phyloP scores from a whole-genome alignment of 2,113 vertebrate species.

The Hystrix brachyura region DNA sequence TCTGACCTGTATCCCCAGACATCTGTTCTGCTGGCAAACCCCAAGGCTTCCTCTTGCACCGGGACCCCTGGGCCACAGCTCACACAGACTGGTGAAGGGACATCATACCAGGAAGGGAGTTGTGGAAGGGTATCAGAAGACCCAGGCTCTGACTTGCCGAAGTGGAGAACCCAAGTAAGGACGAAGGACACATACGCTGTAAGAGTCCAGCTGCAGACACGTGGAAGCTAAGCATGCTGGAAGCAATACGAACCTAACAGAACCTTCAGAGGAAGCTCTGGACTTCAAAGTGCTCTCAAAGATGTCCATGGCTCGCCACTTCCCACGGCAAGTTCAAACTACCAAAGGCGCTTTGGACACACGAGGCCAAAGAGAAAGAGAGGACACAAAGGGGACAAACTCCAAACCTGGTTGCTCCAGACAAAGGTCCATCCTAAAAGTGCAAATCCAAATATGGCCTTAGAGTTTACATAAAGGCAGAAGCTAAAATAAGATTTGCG shows the following conservation, averaged over 20 bases:
- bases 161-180: neutral
- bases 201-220: neutral
- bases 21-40: neutral
- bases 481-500: constrained; percentile 57
- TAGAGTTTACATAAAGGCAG: neutral
- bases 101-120: neutral
- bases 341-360: neutral
- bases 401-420: no score
- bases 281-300: neutral
- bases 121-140: neutral
- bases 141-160: neutral
- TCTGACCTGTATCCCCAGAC: neutral
- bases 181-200: neutral
- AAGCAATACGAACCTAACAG: neutral
- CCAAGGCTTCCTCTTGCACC: neutral
- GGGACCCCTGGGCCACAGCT: no score
- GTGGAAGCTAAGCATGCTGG: neutral
- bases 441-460: constrained; percentile 7
- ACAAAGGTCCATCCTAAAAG: neutral
- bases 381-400: no score
- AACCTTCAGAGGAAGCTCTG: neutral
- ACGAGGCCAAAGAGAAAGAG: neutral
- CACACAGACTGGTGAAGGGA: neutral
- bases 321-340: neutral
- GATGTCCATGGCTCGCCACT: neutral